Conservation (phyloP, 2,797 vertebrate genomes). For the Arrhamphus sclerolepis region DNA sequence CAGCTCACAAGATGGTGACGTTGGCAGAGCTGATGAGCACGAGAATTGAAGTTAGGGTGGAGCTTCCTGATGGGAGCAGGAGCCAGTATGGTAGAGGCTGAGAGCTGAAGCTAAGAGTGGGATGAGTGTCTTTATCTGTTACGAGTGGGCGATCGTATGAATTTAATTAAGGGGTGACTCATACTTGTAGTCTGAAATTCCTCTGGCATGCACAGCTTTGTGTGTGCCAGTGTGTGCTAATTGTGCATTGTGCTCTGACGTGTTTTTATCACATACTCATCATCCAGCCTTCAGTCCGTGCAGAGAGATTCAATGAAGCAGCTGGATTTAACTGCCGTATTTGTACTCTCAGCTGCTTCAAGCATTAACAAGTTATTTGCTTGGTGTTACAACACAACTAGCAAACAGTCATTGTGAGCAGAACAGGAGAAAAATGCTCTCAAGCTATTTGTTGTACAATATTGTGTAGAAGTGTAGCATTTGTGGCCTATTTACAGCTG, state of each 20-base stretch:
- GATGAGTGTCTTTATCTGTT: constrained; percentile 51
- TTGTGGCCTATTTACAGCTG: neutral
- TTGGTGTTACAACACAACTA: constrained; percentile 27
- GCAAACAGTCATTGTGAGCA: constrained; percentile 26
- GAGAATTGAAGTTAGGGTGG: constrained; percentile 21
- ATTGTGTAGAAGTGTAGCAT: constrained; percentile 9
- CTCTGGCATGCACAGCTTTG: constrained; percentile 14
- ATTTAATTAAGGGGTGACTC: constrained; percentile 74
- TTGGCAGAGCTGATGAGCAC: neutral
- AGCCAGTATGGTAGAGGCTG: constrained; percentile 15
- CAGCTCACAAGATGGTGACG: constrained; percentile 24
- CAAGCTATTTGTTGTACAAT: constrained; percentile 14
- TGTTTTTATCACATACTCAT: constrained; percentile 5
- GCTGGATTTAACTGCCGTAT: too few species aligned
- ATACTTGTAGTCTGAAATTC: constrained; percentile 59
- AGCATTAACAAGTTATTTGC: constrained; percentile 59
- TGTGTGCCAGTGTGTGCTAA: constrained; percentile 33
- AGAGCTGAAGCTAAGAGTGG: constrained; percentile 15
- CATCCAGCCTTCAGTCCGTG: neutral
- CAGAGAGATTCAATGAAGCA: constrained; percentile 11
- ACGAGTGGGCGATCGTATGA: constrained; percentile 60
- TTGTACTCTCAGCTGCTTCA: constrained; percentile 17
- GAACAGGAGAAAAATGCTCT: constrained; percentile 11
- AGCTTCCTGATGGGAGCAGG: constrained; percentile 35
- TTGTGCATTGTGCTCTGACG: constrained; percentile 24